Conservation (phyloP, 35 echinoderm and acorn worm genomes). For the Apostichopus californicus region DNA sequence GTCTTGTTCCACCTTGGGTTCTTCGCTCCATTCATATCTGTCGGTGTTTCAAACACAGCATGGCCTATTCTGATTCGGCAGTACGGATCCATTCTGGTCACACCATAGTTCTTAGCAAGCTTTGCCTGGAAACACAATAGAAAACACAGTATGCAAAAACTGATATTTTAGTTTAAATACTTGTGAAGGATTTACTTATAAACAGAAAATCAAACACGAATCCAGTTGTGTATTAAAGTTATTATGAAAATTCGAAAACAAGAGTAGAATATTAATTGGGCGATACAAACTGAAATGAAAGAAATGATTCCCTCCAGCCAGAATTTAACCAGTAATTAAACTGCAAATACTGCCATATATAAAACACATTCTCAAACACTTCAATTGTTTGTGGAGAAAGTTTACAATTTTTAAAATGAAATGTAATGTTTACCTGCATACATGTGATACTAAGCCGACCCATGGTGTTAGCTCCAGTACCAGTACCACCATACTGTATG, state of each 20-base stretch:
- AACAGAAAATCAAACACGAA: no score
- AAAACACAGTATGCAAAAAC: not conserved
- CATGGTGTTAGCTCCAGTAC: slow-evolving; percentile 8
- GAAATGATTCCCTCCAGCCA: no score
- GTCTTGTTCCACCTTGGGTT: slow-evolving; percentile 99
- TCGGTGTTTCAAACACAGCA: slow-evolving; percentile 99
- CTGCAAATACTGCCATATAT: no score
- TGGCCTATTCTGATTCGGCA: slow-evolving; percentile 94
- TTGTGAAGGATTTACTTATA: no score
- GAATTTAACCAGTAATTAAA: no score
- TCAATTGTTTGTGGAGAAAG: no score
- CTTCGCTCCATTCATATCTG: slow-evolving; percentile 93
- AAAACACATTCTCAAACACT: no score
- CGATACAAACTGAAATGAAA: no score
- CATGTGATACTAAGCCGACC: slow-evolving; percentile 93
- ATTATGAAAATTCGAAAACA: no score
- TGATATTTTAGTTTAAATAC: no score
- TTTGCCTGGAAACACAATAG: slow-evolving; percentile 66
- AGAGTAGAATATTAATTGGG: no score
- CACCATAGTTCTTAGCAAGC: slow-evolving; percentile 95
- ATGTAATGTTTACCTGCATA: slow-evolving; percentile 70
- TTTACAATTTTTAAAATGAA: not conserved
- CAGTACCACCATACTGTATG: slow-evolving; percentile 66
- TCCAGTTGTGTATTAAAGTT: no score
- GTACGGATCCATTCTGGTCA: slow-evolving; percentile 98